phyloP scores from a whole-genome alignment of 53 echinoderm and acorn worm genomes.

The Actinopyga echinites region DNA sequence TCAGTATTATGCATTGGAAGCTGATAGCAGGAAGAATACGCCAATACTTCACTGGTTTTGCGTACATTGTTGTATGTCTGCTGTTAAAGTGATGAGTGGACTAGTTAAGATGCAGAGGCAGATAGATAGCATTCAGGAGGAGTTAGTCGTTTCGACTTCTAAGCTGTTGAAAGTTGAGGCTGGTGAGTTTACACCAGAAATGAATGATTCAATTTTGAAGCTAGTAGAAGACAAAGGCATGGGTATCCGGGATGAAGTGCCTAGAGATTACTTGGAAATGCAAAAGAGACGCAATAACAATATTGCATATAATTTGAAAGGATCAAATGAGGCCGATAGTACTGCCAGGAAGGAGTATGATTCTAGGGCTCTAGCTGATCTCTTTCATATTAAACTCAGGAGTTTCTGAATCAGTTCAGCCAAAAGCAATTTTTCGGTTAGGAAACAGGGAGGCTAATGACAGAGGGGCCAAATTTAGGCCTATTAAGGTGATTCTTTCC shows the following conservation, averaged over 20 bases:
- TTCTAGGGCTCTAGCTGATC: not conserved
- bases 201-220: not conserved
- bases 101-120: not conserved
- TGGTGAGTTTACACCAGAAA: not conserved
- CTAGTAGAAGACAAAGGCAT: not conserved
- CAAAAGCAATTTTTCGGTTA: not conserved
- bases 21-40: not conserved
- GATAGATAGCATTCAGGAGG: not conserved
- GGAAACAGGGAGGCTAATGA: not conserved
- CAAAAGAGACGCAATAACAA: not conserved
- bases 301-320: not conserved
- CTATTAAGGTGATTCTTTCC: conserved; percentile 4
- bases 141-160: not conserved
- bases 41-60: not conserved
- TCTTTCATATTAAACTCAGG: not conserved
- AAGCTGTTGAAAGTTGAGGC: not conserved
- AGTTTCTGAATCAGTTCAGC: not conserved
- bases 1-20: not conserved
- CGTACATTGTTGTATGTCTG: not conserved
- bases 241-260: not conserved
- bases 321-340: too few relatives aligned
- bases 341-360: not conserved
- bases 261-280: not conserved
- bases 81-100: not conserved
- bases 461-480: not conserved